Evolutionary conservation across 2,113 vertebrate genomes (phyloP), one percentile per base, ranked within the genome.

Genomic region (Condylura cristata): DNA sequence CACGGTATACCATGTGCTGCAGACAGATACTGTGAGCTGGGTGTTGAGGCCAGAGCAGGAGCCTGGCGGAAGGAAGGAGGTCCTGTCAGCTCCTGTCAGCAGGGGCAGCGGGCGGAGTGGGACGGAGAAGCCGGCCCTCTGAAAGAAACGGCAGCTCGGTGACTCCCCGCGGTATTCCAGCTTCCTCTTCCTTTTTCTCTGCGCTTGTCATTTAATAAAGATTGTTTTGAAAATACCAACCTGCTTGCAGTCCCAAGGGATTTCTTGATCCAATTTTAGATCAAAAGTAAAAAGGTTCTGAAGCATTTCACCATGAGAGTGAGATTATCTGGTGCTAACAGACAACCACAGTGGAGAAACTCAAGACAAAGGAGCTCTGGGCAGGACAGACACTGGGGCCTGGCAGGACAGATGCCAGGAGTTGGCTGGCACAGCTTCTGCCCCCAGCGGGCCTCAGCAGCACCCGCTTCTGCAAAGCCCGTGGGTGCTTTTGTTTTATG

Each of bases 221-320:
- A 30, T 41, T 37, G 34, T 78, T 86, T 93, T 68, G 17, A 66
- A 95, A 95, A 63, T 39, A 22, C 22, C 68, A 76, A 13, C 9
- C 37, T 80, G 7, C 63, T 66, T 94, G 24, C 14, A 48, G 41
- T 60, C n/a, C 11, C 60, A 56, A 51, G 10, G 22, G 24, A 84
- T 58, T 24, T 53, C 18, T 46, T 44, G 17, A 41, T 51, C 34
- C 56, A 39, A 39, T 60, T 95, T 80, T 71, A 63, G 17, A 68
- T 34, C 1, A 79, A 53, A 46, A 34, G 14, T 30, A 48, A 48
- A 53, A 75, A 85, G 80, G 3, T 2, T 11, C 17, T 79, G 37
- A 86, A 22, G 13, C 12, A 26, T n/a, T 86, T 82, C 17, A 34
- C 17, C 34, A 46, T 56, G 58, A 87, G 46, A 83, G 68, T 9